Conservation (phyloP, 2,888 invertebrate species). For the Phyllotreta striolata region DNA sequence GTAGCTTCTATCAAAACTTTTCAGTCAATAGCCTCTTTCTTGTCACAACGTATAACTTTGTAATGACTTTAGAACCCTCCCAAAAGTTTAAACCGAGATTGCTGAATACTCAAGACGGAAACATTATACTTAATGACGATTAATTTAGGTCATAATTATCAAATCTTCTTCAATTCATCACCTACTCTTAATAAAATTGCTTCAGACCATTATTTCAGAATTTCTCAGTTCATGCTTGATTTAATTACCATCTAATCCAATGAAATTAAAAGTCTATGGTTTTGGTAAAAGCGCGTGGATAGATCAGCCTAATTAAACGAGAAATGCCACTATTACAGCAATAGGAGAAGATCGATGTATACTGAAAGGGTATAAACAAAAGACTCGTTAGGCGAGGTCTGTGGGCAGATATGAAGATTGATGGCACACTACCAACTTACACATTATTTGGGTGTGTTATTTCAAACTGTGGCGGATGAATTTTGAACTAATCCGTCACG, state of each 20-base stretch:
- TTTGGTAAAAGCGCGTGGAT: too few relatives aligned
- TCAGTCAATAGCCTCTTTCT: background rate
- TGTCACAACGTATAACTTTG: constrained; percentile 17
- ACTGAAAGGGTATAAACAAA: constrained; percentile 6
- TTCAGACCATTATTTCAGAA: background rate
- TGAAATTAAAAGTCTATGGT: too few relatives aligned
- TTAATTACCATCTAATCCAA: too few relatives aligned
- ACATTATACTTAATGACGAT: constrained; percentile 14
- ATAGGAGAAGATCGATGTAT: constrained; percentile 12
- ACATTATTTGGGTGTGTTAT: background rate
- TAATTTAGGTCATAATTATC: constrained; percentile 27
- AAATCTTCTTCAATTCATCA: constrained; percentile 15
- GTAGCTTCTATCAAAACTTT: background rate
- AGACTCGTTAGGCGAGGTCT: constrained; percentile 8
- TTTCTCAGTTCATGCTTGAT: background rate
- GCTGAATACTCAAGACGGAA: constrained; percentile 18
- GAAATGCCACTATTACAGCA: background rate
- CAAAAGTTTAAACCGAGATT: constrained; percentile 19
- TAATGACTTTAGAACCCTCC: constrained; percentile 23
- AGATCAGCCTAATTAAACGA: too few relatives aligned
- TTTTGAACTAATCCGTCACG: too few relatives aligned
- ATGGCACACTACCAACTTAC: background rate
- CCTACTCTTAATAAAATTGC: constrained; percentile 9
- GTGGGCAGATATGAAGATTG: constrained; percentile 18
- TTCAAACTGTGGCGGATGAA: too few relatives aligned